Base-by-base conservation (phyloP, 1,140 invertebrate genomes). In the Calliphora vicina region DNA sequence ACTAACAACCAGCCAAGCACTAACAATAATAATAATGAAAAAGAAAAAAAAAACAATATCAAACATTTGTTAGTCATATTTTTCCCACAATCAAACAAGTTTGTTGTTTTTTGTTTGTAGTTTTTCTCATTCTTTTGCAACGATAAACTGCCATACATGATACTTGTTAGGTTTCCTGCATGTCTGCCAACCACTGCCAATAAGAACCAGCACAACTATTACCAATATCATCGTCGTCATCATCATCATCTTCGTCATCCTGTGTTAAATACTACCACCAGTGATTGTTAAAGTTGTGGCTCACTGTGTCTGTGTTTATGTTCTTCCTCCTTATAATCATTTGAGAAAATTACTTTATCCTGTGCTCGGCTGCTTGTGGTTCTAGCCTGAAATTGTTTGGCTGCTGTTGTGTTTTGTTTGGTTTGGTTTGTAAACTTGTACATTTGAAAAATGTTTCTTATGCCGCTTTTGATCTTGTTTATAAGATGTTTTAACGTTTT, bases 331-430 rank as follows among this genome's bases (percentile, higher is more conserved):
- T 10, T 42, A 43, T 43, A 43, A 78, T 78, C 74, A 78, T 78
- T 78, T 78, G 74, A 78, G 74, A 78, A 78, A 78, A 78, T 78
- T 78, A 78, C 74, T 78, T 78, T 78, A 78, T 78, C 74, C 74
- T 78, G 74, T 43, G n/a, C 26, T 43, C n/a, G n/a, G 35, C 12
- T 35, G 73, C 10, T 29, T 35, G 29, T 17, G 20, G 8, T 27
- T 72, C 12, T 72, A 27, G 27, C 35, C 10, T n/a, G 73, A 29
- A 76, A 35, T 76, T 76, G 15, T 35, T 76, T 35, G 27, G 73
- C 73, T 35, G 73, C 29, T 72, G 67, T 13, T 8, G 67, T 72
- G n/a, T 72, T 25, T n/a, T 42, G 29, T 20, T n/a, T 50, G 5
- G 45, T 17, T 50, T 42, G 73, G 45, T 43, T 15, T n/a, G n/a